Percentiles rank a stretch among this genome's conserved stretches.
Conservation (phyloP, 2,113 vertebrate species). For the Synchiropus splendidus region DNA sequence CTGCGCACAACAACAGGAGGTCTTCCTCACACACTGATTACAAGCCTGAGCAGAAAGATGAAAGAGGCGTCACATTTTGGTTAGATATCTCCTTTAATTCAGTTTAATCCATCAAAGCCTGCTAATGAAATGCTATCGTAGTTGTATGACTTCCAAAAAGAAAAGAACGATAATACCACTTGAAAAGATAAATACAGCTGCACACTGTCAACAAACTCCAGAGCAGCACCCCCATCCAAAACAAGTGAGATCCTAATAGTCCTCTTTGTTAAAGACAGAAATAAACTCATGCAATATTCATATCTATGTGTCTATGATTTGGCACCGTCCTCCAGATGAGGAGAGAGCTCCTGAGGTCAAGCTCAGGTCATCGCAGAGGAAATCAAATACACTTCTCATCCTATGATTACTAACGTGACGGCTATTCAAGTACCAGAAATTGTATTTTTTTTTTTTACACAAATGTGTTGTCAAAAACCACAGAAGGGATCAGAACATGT, state of each 20-base stretch:
- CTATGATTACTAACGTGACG: constrained; percentile 31
- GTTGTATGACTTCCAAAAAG: constrained; percentile 11
- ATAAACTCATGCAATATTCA: constrained; percentile 63
- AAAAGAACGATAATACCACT: constrained; percentile 39
- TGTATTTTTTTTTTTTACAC: constrained; percentile 27
- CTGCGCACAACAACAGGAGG: too few relatives aligned
- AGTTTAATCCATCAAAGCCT: constrained; percentile 52
- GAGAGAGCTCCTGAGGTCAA: constrained; percentile 29
- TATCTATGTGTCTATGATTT: constrained; percentile 45
- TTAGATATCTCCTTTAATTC: constrained; percentile 59
- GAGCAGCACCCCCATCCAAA: constrained; percentile 55
- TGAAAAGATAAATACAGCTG: constrained; percentile 51
- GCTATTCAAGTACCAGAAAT: constrained; percentile 46
- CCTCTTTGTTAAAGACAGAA: constrained; percentile 54
- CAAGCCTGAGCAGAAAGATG: background rate
- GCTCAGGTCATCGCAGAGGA: constrained; percentile 33
- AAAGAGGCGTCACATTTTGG: constrained; percentile 24
- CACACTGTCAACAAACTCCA: constrained; percentile 53
- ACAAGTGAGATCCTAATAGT: constrained; percentile 49
- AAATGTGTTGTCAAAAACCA: constrained; percentile 42
- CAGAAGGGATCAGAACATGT: constrained; percentile 43
- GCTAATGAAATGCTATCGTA: constrained; percentile 48
- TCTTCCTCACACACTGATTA: too few relatives aligned
- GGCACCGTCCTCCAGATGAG: constrained; percentile 50
- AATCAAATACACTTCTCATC: constrained; percentile 15